phyloP scores from a whole-genome alignment of 2,888 invertebrate genomes.

The Leptopilina myrica region DNA sequence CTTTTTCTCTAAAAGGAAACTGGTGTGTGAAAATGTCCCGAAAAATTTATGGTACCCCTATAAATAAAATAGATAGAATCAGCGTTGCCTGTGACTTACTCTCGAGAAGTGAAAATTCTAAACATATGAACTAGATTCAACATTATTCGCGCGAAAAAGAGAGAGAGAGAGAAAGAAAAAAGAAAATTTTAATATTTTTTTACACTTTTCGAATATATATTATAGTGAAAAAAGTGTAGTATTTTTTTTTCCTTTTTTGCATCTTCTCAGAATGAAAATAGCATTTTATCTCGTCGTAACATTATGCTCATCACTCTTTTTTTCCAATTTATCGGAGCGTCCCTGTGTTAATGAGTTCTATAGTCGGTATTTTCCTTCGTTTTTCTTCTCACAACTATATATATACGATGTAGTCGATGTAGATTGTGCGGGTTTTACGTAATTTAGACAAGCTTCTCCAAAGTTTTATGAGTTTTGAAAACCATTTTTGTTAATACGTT shows the following conservation, averaged over 20 bases:
- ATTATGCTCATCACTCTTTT: background rate
- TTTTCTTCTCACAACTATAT: background rate
- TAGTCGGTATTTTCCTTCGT: background rate
- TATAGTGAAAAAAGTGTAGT: background rate
- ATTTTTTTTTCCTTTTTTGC: background rate
- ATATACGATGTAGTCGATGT: background rate
- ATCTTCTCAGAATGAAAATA: background rate
- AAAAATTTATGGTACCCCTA: background rate
- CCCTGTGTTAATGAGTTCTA: conserved; percentile 30
- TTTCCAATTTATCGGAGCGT: background rate
- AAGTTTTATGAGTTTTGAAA: conserved; percentile 29
- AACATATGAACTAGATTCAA: background rate
- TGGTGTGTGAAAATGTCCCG: background rate
- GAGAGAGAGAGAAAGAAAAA: too few relatives aligned
- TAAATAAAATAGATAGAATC: conserved; percentile 22
- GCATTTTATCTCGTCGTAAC: background rate
- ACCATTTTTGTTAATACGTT: background rate
- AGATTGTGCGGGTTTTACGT: background rate
- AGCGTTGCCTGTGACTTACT: conserved; percentile 9
- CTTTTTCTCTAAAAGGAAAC: background rate
- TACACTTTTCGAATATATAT: too few relatives aligned
- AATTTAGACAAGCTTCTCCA: conserved; percentile 1
- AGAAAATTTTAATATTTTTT: background rate
- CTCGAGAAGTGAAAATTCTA: background rate
- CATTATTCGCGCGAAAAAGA: background rate